Evolutionary conservation across 2,888 invertebrate genomes (phyloP).

Genomic region (Dexiosoma caninum): DNA sequence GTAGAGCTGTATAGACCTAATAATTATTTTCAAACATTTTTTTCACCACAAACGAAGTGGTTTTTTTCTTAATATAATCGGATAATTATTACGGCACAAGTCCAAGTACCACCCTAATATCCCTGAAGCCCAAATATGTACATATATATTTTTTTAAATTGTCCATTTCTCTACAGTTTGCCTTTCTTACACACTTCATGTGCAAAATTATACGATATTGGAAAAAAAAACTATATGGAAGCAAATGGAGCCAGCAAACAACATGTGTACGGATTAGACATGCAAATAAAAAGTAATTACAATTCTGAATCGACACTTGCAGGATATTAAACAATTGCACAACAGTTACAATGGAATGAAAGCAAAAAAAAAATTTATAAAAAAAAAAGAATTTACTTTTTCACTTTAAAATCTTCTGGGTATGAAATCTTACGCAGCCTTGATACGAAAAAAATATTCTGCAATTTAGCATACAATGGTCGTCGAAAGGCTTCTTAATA

Average conservation of each 20-base stretch:
- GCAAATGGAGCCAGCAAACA: slow-evolving; percentile 2
- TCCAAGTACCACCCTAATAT: not conserved
- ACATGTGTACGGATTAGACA: slow-evolving; percentile 33
- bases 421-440: not conserved
- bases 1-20: no score
- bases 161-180: not conserved
- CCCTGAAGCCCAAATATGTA: not conserved
- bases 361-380: not conserved
- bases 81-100: no score
- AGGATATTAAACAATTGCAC: slow-evolving; percentile 16
- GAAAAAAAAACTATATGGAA: not conserved
- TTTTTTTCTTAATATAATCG: no score
- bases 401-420: not conserved
- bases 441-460: slow-evolving; percentile 1
- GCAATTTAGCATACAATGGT: slow-evolving; percentile 28
- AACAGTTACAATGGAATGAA: not conserved
- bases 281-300: slow-evolving; percentile 36
- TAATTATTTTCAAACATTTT: no score
- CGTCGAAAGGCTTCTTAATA: not conserved
- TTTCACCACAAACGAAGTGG: no score
- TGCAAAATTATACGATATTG: slow-evolving; percentile 23
- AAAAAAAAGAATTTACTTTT: not conserved
- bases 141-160: not conserved
- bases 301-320: not conserved
- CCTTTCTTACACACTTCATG: not conserved